Base-by-base conservation (phyloP, 2,888 invertebrate genomes). In the Metacarcinus magister region DNA sequence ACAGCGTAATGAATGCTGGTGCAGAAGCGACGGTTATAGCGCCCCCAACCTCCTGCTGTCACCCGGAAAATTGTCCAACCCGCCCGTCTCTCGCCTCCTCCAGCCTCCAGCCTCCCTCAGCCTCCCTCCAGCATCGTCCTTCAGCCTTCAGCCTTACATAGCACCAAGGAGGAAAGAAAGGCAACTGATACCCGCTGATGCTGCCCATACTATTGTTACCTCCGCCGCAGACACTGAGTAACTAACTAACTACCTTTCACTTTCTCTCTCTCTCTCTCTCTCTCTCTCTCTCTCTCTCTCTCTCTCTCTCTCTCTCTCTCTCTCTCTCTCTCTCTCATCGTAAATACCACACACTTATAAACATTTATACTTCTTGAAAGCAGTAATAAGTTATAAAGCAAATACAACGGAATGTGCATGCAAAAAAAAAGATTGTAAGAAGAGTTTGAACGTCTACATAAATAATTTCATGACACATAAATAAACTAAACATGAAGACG, bases 11-110 rank as follows among this genome's bases (percentile, higher is more conserved):
- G 95, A 95, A 95, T 95, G 92, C 92, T 44, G 48, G 95, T 95
- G 95, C 95, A 95, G 82, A 92, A 82, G 92, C 39, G 95, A 95
- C 95, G 95, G 95, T 95, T 95, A 92, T 82, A n/a, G 44, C 43
- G 44, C 95, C 67, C 75, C 48, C 92, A 82, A 54, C 95, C 95
- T 95, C 95, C 95, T 39, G 95, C 95, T 95, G 95, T 95, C 95
- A 95, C 19, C 92, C 95, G 95, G 95, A 95, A 95, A 95, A 95
- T 95, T 95, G 92, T 92, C 82, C 94, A 10, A 23, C 60, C 32
- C 16, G 48, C 10, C 75, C 87, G 8, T 28, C 46, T 87, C 67
- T 19, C 13, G 48, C 67, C 67, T 67, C 19, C 67, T 67, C 13
- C 67, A 8, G 19, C 67, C 23, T 13, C 67, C 23, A 13, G n/a